Percentiles rank a stretch among this genome's conserved stretches.
Evolutionary conservation across 2,888 invertebrate species (phyloP).

Genomic region (Andrena bucephala): DNA sequence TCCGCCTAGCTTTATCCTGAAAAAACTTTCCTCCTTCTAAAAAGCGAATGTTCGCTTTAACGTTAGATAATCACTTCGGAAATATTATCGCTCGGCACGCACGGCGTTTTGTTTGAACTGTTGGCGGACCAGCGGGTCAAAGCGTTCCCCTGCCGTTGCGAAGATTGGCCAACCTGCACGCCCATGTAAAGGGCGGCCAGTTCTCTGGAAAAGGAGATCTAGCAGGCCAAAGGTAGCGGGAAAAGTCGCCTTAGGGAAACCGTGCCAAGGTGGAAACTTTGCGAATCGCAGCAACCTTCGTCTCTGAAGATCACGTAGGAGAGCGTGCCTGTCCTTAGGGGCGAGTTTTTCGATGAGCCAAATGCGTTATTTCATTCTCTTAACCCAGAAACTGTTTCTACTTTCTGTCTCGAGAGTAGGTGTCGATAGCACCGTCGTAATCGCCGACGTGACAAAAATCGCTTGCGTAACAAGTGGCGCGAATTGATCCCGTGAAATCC

Average conservation of each 20-base stretch:
- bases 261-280: slow-evolving; percentile 80
- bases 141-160: slow-evolving; percentile 19
- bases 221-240: slow-evolving; percentile 67
- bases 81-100: neutral
- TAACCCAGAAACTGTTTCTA: neutral
- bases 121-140: slow-evolving; percentile 26
- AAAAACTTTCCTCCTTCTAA: neutral
- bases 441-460: neutral
- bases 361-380: neutral
- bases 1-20: neutral
- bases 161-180: slow-evolving; percentile 57
- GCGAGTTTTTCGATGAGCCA: neutral
- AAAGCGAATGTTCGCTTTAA: neutral
- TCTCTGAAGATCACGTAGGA: slow-evolving; percentile 43
- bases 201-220: slow-evolving; percentile 78
- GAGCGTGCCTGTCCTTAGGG: slow-evolving; percentile 6
- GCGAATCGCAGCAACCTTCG: slow-evolving; percentile 63
- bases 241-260: slow-evolving; percentile 71
- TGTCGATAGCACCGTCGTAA: neutral
- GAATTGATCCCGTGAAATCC: neutral
- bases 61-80: neutral
- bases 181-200: slow-evolving; percentile 69
- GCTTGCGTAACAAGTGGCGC: neutral
- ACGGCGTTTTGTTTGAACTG: neutral
- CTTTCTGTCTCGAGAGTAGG: neutral